Percentiles rank a stretch among this genome's conserved stretches.
Conservation (phyloP, 2,888 invertebrate species). For the Xestia c-nigrum region DNA sequence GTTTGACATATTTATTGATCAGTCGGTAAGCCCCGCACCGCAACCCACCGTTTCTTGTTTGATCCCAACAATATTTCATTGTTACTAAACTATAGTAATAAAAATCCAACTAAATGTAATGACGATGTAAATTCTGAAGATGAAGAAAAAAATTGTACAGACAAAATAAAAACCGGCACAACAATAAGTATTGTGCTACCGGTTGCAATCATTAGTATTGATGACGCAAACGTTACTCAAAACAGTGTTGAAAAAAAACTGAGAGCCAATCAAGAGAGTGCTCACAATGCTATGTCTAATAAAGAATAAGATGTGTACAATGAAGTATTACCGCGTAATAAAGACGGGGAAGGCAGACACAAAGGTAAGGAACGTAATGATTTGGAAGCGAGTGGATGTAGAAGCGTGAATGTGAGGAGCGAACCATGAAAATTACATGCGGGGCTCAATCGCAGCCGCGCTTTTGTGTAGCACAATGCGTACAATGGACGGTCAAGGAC, state of each 20-base stretch:
- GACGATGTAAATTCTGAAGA: slow-evolving; percentile 84
- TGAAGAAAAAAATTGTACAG: slow-evolving; percentile 74
- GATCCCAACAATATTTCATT: slow-evolving; percentile 81
- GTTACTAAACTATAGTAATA: slow-evolving; percentile 80
- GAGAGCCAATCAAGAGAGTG: slow-evolving; percentile 86
- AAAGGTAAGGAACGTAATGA: slow-evolving; percentile 89
- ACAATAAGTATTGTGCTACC: slow-evolving; percentile 88
- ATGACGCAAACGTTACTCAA: slow-evolving; percentile 89
- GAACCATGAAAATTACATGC: slow-evolving; percentile 89
- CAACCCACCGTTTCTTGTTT: slow-evolving; percentile 65
- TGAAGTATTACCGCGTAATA: slow-evolving; percentile 81
- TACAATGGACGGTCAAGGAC: slow-evolving; percentile 89
- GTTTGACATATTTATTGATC: slow-evolving; percentile 70
- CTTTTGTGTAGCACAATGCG: slow-evolving; percentile 83
- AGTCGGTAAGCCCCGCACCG: slow-evolving; percentile 51
- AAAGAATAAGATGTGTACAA: slow-evolving; percentile 83
- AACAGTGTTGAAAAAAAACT: slow-evolving; percentile 83
- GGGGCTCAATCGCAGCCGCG: slow-evolving; percentile 86
- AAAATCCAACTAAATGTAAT: slow-evolving; percentile 88
- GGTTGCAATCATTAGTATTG: slow-evolving; percentile 89
- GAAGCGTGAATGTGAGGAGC: slow-evolving; percentile 86
- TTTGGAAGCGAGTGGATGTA: slow-evolving; percentile 88
- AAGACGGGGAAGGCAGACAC: slow-evolving; percentile 80
- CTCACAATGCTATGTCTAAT: slow-evolving; percentile 76
- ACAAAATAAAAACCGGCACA: slow-evolving; percentile 77